phyloP scores from a whole-genome alignment of 2,888 invertebrate species.

The Electrophaes corylata region DNA sequence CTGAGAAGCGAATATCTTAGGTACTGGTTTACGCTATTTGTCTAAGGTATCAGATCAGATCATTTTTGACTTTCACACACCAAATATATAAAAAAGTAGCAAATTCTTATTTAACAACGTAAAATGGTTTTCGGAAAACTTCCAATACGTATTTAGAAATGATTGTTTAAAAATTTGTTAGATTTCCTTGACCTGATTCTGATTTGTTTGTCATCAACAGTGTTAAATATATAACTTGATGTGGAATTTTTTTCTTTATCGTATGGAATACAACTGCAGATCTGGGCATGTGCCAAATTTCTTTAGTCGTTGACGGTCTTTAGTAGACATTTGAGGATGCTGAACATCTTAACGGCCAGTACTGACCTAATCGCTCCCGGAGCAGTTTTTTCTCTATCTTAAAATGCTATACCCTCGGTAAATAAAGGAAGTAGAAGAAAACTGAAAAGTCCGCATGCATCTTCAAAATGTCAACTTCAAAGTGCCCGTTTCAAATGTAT shows the following conservation, averaged over 20 bases:
- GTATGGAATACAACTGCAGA: not conserved
- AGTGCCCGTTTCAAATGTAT: too few species aligned
- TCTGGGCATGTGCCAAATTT: not conserved
- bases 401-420: too few species aligned
- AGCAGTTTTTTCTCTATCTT: too few species aligned
- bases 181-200: not conserved
- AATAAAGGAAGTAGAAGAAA: too few species aligned
- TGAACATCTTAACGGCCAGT: not conserved
- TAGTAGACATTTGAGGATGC: not conserved
- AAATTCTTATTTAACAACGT: not conserved
- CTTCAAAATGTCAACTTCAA: too few species aligned
- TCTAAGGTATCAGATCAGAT: not conserved
- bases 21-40: slow-evolving; percentile 19
- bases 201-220: not conserved
- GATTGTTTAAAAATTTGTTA: not conserved
- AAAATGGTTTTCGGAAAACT: not conserved
- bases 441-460: too few species aligned
- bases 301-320: not conserved
- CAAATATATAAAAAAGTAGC: not conserved
- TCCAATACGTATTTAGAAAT: not conserved
- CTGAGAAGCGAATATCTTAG: slow-evolving; percentile 38
- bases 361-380: too few species aligned
- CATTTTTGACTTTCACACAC: not conserved
- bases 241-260: not conserved
- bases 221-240: not conserved